Percentiles rank a stretch among this genome's conserved stretches.
Conservation (phyloP, 2,888 invertebrate species). For the Stomorhina lunata region DNA sequence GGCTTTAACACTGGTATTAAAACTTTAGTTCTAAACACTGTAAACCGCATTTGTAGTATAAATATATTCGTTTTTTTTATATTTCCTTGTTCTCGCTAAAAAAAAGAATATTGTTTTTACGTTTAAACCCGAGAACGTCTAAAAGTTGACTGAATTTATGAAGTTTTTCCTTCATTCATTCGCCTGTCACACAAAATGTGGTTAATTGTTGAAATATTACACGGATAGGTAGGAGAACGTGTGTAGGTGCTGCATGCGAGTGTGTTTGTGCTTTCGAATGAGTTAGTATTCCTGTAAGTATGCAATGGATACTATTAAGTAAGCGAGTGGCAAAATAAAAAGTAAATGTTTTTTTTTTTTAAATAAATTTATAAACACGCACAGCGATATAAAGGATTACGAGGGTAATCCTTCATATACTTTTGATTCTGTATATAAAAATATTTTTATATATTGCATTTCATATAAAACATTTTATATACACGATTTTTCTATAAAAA, state of each 20-base stretch:
- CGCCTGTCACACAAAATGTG: slow-evolving; percentile 13
- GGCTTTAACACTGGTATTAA: not conserved
- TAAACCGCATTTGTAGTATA: not conserved
- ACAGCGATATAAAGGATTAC: not conserved
- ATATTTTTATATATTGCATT: not conserved
- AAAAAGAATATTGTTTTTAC: not conserved
- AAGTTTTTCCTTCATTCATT: slow-evolving; percentile 15
- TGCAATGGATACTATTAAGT: slow-evolving; percentile 14
- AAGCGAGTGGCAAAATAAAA: too few relatives aligned
- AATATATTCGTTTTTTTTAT: not conserved
- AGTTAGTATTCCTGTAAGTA: not conserved
- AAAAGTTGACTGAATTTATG: slow-evolving; percentile 57
- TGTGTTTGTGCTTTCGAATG: not conserved
- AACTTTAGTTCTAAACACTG: not conserved
- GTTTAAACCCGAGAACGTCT: slow-evolving; percentile 51
- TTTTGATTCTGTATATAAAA: not conserved
- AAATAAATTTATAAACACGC: too few relatives aligned
- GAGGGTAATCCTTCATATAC: too few relatives aligned
- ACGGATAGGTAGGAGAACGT: too few relatives aligned
- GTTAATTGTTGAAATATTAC: slow-evolving; percentile 43
- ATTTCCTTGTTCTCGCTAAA: too few relatives aligned
- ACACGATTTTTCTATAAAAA: too few relatives aligned
- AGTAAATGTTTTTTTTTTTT: too few relatives aligned
- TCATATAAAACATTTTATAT: not conserved
- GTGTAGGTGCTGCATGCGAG: not conserved